Evolutionary conservation across 37 sponge, comb jelly and placozoan genomes (phyloP), one percentile per base, ranked within the genome.

Genomic region (Amphimedon queenslandica): DNA sequence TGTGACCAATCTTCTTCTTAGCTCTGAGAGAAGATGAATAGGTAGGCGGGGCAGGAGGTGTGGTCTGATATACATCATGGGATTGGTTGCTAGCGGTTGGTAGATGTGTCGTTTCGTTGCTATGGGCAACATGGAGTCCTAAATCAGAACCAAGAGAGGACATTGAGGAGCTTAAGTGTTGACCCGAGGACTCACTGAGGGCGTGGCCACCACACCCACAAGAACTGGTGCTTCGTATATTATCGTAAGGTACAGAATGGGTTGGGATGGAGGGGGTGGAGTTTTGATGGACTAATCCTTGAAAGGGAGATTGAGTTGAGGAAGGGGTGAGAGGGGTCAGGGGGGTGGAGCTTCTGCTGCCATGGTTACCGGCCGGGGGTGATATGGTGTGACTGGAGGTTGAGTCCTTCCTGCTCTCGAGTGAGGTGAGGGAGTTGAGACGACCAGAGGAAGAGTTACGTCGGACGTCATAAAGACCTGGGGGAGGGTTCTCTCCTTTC

Each of bases 401-500:
- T n/a, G 28, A 60, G 61, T 60, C 61, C 21, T 60, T 60, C 5
- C 28, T 11, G 61, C 27, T 60, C 24, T 60, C 61, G 5, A 60
- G 23, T 25, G 61, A 60, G 5, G 61, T 25, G 5, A 60, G 8
- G 23, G 61, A 60, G 21, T n/a, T 60, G 5, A 60, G 27, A 6
- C 61, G 23, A 11, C 61, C 61, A 60, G 61, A 60, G 5, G 61
- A 60, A n/a, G 61, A 60, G 28, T 60, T 25, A 25, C 61, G 23
- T 25, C 70, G 38, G 21, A 34, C 21, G 18, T 66, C 67, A 66
- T 66, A 41, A 36, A 23, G n/a, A 25, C 31, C 43, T 20, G 66
- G 40, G 16, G 81, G 63, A 3, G 81, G 73, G 6, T 80, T 65
- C 58, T 73, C 67, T 43, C 80, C 80, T 2, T 71, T 42, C 67